Evolutionary conservation across 2,797 vertebrate genomes (phyloP).

Genomic region (Rhadinocentrus ornatus): DNA sequence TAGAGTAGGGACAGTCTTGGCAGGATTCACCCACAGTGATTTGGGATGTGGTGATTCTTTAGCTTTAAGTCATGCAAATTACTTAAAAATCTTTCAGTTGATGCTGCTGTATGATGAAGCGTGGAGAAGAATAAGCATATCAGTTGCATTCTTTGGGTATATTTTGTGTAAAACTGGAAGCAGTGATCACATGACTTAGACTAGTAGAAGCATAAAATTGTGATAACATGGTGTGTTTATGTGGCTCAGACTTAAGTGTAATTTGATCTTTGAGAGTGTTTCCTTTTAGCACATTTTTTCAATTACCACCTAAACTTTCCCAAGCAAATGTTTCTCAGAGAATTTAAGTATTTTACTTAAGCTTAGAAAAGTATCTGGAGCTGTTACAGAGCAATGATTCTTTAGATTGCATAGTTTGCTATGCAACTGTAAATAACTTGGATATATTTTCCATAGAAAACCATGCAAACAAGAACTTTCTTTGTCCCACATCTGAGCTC

Average conservation of each 20-base stretch:
- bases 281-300: slow-evolving; percentile 22
- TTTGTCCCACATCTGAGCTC: background rate
- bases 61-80: slow-evolving; percentile 11
- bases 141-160: background rate
- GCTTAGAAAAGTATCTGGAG: background rate
- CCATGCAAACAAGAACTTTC: slow-evolving; percentile 13
- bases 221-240: slow-evolving; percentile 45
- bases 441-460: background rate
- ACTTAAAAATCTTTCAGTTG: background rate
- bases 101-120: background rate
- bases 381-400: slow-evolving; percentile 1
- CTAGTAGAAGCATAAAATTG: slow-evolving; percentile 17
- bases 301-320: slow-evolving; percentile 8
- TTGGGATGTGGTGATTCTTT: slow-evolving; percentile 18
- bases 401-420: background rate
- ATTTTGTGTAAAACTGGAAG: slow-evolving; percentile 19
- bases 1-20: slow-evolving; percentile 61
- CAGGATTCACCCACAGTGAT: slow-evolving; percentile 40
- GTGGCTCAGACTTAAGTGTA: slow-evolving; percentile 31
- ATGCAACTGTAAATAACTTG: background rate
- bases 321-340: slow-evolving; percentile 4
- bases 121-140: background rate
- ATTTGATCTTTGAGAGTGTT: slow-evolving; percentile 7
- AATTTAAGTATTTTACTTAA: background rate
- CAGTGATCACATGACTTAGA: slow-evolving; percentile 30